phyloP scores from a whole-genome alignment of 2,113 vertebrate genomes.

The Aleadryas rufinucha region DNA sequence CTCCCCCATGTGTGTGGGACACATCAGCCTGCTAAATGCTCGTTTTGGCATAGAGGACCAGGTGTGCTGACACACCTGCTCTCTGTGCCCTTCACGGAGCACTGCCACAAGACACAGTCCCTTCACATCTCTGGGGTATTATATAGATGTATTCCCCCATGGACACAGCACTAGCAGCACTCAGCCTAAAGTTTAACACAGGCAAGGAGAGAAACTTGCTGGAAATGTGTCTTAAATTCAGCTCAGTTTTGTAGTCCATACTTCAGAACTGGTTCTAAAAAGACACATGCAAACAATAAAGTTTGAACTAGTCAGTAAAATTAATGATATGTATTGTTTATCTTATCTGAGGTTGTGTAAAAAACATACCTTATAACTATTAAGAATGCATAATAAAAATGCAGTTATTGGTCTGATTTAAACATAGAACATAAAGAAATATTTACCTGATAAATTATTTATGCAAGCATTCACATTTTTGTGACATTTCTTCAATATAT shows the following conservation, averaged over 20 bases:
- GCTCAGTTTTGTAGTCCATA: background rate
- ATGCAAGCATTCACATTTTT: background rate
- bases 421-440: background rate
- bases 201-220: background rate
- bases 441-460: background rate
- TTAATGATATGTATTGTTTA: background rate
- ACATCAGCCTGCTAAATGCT: background rate
- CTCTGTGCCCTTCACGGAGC: background rate
- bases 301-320: background rate
- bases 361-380: background rate
- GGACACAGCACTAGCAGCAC: background rate
- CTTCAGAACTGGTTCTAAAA: background rate
- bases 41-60: background rate
- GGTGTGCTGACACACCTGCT: background rate
- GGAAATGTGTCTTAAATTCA: background rate
- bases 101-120: background rate
- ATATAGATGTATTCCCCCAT: background rate
- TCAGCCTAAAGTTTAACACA: background rate
- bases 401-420: background rate
- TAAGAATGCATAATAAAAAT: background rate
- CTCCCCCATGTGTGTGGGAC: accelerated
- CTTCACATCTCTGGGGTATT: background rate
- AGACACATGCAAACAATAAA: background rate
- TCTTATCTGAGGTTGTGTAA: background rate
- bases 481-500: background rate